Evolutionary conservation across 2,888 invertebrate species (phyloP).

Genomic region (Andrena fulva): DNA sequence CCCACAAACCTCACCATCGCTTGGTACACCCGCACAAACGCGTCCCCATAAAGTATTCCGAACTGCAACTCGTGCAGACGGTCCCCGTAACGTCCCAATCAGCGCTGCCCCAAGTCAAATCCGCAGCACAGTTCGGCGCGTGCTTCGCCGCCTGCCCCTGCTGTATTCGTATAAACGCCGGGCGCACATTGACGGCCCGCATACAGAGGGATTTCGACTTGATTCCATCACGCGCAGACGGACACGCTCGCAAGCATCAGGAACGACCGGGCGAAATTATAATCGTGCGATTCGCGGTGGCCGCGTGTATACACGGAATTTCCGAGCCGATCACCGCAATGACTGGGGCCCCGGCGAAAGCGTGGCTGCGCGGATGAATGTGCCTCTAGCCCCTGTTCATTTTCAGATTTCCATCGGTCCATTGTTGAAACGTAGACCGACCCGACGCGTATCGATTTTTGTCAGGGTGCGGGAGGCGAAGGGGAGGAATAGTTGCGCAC

Average conservation of each 20-base stretch:
- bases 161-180: slow-evolving; percentile 5
- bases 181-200: background rate
- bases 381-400: background rate
- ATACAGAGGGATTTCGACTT: slow-evolving; percentile 16
- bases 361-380: background rate
- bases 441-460: slow-evolving; percentile 7
- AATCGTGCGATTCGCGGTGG: slow-evolving; percentile 14
- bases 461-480: background rate
- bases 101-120: slow-evolving; percentile 5
- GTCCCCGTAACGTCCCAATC: background rate
- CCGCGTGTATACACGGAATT: too few species aligned
- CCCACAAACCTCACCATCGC: too few species aligned
- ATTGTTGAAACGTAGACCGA: background rate
- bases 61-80: background rate
- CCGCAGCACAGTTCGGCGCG: background rate
- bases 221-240: slow-evolving; percentile 20
- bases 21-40: background rate
- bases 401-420: background rate
- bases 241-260: slow-evolving; percentile 14
- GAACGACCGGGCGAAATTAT: slow-evolving; percentile 23
- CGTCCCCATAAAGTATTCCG: background rate
- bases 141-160: background rate
- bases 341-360: background rate
- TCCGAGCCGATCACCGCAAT: slow-evolving; percentile 1
- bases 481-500: background rate